Evolutionary conservation across 2,113 vertebrate species (phyloP), one percentile per base, ranked within the genome.

Genomic region (Bufo bufo): DNA sequence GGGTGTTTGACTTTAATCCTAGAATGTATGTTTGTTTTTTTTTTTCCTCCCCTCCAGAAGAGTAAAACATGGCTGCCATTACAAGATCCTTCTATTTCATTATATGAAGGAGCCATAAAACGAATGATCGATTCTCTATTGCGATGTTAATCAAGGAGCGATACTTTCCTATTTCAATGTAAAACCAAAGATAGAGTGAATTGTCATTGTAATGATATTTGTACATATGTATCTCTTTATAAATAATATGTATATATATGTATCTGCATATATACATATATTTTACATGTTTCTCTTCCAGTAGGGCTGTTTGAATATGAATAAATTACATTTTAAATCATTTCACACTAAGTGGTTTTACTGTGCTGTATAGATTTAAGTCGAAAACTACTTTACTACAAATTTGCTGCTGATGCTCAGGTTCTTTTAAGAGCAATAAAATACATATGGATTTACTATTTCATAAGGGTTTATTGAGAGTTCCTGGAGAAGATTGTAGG

Each of bases 161-260:
- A 50, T 50, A 20, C 43, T 87, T 43, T 80, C 23, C 17, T 45
- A 66, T 66, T 77, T 16, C 58, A 78, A 78, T 84, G 61, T 89
- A 66, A 84, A 69, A 89, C 87, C 87, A 89, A 89, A 89, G 87
- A 84, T 23, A 78, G 66, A 74, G 80, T 58, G 20, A 82, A 75
- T 56, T 82, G 19, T 10, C 87, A 84, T 84, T 78, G 87, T 84
- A 89, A 89, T 78, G 82, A 84, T 89, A 84, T 77, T 69, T 89
- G 82, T 89, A 89, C 84, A 89, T 89, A 89, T 89, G 87, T 88
- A 88, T 77, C 58, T 88, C 80, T 84, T 82, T 88, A 88, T 82
- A 88, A 82, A 88, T 87, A 81, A 49, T 65, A 61, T 87, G 77
- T 87, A 11, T 87, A 45, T 80, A 87, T 78, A 63, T 88, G 87